Evolutionary conservation across 2,888 invertebrate species (phyloP).

Genomic region (Leistus spinibarbis): DNA sequence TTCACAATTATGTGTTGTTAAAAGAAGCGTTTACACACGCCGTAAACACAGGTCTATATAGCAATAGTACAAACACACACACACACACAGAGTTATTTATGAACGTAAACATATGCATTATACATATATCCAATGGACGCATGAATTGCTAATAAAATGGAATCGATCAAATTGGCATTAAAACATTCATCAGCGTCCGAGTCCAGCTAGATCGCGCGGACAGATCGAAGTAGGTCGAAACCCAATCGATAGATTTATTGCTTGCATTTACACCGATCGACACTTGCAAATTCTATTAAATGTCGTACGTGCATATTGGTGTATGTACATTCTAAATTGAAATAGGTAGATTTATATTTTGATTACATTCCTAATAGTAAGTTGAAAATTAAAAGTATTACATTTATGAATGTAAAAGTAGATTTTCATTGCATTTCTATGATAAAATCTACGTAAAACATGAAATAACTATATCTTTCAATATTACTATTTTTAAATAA

Average conservation of each 20-base stretch:
- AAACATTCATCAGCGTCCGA: conserved; percentile 24
- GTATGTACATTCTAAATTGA: neutral
- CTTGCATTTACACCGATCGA: conserved; percentile 5
- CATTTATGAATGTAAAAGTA: too few relatives aligned
- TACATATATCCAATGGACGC: conserved; percentile 23
- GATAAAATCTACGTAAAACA: too few relatives aligned
- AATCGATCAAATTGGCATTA: conserved; percentile 36
- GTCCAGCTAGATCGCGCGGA: conserved; percentile 12
- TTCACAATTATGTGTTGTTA: neutral
- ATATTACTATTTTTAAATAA: too few relatives aligned
- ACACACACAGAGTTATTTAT: conserved; percentile 6
- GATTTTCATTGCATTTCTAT: too few relatives aligned
- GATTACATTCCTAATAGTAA: too few relatives aligned
- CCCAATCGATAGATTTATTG: conserved; percentile 14
- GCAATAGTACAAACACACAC: neutral
- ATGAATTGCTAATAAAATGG: conserved; percentile 36
- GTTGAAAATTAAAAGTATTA: too few relatives aligned
- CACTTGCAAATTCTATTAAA: neutral
- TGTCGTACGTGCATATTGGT: too few relatives aligned
- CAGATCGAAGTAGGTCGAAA: conserved; percentile 24
- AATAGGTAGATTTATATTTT: neutral
- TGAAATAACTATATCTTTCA: too few relatives aligned
- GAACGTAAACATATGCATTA: conserved; percentile 1
- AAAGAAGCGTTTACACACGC: too few relatives aligned
- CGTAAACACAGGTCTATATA: conserved; percentile 12